Base-by-base conservation (phyloP, 1,140 invertebrate genomes). In the Drosophila cardini region DNA sequence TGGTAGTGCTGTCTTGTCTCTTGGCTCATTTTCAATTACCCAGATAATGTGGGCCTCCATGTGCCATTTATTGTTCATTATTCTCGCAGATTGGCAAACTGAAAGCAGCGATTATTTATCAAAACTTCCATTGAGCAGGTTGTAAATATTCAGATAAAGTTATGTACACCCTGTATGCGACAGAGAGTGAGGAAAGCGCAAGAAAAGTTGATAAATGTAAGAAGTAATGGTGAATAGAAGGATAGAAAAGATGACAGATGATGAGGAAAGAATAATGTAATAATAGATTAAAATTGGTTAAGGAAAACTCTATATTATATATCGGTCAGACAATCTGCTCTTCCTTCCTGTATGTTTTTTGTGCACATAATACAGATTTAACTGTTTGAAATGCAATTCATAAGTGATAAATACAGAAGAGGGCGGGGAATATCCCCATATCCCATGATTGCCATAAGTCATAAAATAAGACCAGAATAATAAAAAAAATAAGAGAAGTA, bases 31-130 rank as follows among this genome's bases (percentile, higher is more conserved):
- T 74, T 74, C 72, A 74, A 74, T 74, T 70, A 74, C 58, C 52
- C 52, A 58, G 36, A 16, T 63, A 74, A 74, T 70, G 72, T 70
- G 16, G 26, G 57, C 56, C 13, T 30, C 64, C 26, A 69, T 74
- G 52, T 70, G 57, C 57, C 67, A 74, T 74, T 74, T 74, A 74
- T 74, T 55, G 72, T 70, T 74, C 58, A 74, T 74, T 74, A 74
- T 63, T 52, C 48, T 7, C n/a, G 30, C 48, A 52, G 48, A 52
- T 52, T 52, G 48, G 48, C 48, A 32, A 52, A 52, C 48, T 52
- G 26, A n/a, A 13, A 32, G 26, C 30, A 13, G n/a, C 26, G 48
- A 32, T 34, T 52, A 34, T 52, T 52, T 32, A 52, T 32, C 48
- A 52, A 52, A 52, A 26, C 5, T 13, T 52, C 15, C 48, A 52